Base-by-base conservation (phyloP, 2,113 vertebrate species). In the Romanogobio albipinnatus region DNA sequence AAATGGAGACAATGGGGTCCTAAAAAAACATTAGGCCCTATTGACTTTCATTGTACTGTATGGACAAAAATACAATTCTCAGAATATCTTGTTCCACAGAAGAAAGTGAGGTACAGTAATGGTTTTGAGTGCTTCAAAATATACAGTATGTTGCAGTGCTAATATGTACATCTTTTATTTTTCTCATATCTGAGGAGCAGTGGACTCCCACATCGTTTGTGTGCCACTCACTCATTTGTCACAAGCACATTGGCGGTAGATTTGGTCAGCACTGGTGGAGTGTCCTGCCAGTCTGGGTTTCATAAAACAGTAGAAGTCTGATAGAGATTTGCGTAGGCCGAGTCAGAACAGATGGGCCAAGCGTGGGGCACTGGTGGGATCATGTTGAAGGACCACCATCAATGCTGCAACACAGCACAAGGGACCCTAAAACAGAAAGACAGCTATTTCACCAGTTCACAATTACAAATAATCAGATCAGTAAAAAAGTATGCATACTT, bases 321-420 rank as follows among this genome's bases (percentile, higher is more conserved):
- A 94, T 90, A 91, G 90, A 90, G 84, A 62, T 90, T 90, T 87
- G 82, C 83, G 89, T 87, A 91, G 90, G 92, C 92, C 93, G 91
- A 92, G 88, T 92, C 89, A 88, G 91, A 94, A 94, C 93, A 95
- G 93, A 95, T 95, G 94, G 94, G 89, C 89, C 84, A 88, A 91
- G 86, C 78, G 85, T 88, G 87, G 90, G 92, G 88, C 89, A 92
- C 92, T 91, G 90, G 77, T 88, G 89, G 83, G 89, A 93, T 90
- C 87, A 91, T 89, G 91, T 89, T 89, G 84, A 89, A 84, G 89
- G 94, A 95, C 94, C 94, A 95, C 94, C 94, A 94, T 95, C 93
- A 91, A 84, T 88, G 93, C 84, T 59, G 36, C 91, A 93, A 89
- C 93, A 91, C 93, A 92, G 90, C 90, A 91, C 88, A 92, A 90